phyloP scores from a whole-genome alignment of 2,797 vertebrate species.

The Halcyon smyrnensis region DNA sequence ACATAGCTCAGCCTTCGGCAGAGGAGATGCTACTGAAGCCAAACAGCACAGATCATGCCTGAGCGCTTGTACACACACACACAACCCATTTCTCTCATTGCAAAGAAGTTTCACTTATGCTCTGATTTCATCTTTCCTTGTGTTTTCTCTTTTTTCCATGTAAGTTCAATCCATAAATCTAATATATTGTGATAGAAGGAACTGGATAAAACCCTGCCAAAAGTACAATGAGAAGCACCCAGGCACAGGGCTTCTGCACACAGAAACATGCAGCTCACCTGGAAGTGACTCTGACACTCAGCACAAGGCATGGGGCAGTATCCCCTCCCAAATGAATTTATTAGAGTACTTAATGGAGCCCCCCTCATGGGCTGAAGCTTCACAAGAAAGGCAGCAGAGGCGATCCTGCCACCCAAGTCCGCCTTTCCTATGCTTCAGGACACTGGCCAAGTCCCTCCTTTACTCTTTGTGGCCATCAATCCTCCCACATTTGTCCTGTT shows the following conservation, averaged over 20 bases:
- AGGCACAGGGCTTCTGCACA: neutral
- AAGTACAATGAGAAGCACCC: neutral
- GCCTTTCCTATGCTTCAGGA: neutral
- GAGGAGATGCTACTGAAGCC: neutral
- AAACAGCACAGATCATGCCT: neutral
- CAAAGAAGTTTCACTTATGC: neutral
- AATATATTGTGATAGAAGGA: neutral
- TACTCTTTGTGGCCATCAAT: neutral
- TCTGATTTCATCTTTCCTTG: neutral
- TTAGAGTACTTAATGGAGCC: neutral
- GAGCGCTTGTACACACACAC: neutral
- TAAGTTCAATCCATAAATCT: neutral
- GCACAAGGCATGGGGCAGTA: neutral
- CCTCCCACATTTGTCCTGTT: neutral
- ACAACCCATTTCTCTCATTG: neutral
- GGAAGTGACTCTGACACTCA: neutral
- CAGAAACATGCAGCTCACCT: neutral
- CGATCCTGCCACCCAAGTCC: neutral
- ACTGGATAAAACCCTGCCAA: neutral
- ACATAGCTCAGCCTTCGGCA: neutral
- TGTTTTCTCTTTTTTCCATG: neutral
- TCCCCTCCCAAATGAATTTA: neutral
- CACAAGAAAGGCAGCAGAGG: neutral
- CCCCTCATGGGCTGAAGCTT: neutral
- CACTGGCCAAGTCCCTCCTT: neutral